Conservation (phyloP, 2,888 invertebrate species). For the Tetanocera ferruginea region DNA sequence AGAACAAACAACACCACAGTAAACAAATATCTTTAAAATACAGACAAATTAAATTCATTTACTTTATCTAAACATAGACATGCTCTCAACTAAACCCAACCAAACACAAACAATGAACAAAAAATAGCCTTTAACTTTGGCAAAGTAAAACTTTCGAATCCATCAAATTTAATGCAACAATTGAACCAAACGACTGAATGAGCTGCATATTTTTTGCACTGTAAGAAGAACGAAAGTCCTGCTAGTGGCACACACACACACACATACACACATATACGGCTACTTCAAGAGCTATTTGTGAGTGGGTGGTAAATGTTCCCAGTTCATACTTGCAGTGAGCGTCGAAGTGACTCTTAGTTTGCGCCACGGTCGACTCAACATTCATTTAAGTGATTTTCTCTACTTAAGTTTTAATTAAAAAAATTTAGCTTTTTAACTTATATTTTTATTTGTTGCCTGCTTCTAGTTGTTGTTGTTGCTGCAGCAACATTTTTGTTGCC, state of each 20-base stretch:
- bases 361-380: slow-evolving; percentile 22
- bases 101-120: slow-evolving; percentile 14
- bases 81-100: background rate
- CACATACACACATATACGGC: background rate
- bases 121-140: slow-evolving; percentile 1
- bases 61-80: background rate
- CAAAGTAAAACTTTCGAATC: slow-evolving; percentile 28
- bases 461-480: background rate
- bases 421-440: slow-evolving; percentile 15
- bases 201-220: background rate
- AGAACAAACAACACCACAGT: background rate
- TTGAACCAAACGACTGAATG: slow-evolving; percentile 18
- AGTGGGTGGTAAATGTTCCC: background rate
- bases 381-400: slow-evolving; percentile 33
- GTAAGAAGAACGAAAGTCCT: background rate
- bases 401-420: slow-evolving; percentile 37
- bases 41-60: background rate
- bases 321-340: slow-evolving; percentile 3
- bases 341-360: slow-evolving; percentile 14
- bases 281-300: background rate
- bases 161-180: slow-evolving; percentile 33
- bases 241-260: background rate
- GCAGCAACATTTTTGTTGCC: background rate
- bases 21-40: background rate
- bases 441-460: background rate